Evolutionary conservation across 2,888 invertebrate species (phyloP), one percentile per base, ranked within the genome.

Genomic region (Epiblema foenella): DNA sequence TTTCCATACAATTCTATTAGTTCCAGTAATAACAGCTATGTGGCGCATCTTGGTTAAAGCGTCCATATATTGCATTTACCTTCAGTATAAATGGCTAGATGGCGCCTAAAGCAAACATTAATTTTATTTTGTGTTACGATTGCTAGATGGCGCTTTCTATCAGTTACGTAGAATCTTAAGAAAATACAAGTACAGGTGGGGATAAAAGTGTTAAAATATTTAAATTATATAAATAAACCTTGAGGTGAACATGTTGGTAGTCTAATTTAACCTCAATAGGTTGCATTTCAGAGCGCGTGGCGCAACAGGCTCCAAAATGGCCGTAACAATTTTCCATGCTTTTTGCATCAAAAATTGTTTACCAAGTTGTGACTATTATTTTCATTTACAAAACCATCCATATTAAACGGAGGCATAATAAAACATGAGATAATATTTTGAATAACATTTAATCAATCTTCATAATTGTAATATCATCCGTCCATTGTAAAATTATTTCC

Each of bases 361-460:
- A 24, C 4, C 24, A 24, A 24, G 24, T 3, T 24, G 24, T 24
- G 24, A 24, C 24, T 24, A 24, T 4, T 24, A 24, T 24, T 24
- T 24, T 24, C 24, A 4, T 24, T 24, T 24, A 1, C 4, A 24
- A 24, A 24, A 24, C 4, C 1, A 33, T 5, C 4, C 1, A 33
- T 5, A 33, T 5, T 33, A 8, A 7, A 8, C n/a, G n/a, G 46
- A 46, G 46, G 46, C 1, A n/a, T 54, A 33, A 52, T 60, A 39
- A 56, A 17, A 20, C 11, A 17, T 20, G 17, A 24, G 11, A 51
- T 51, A 24, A 64, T 51, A 63, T 51, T 69, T 69, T 63, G 57
- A 64, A 58, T 63, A 39, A 58, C 63, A 57, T 58, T 69, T 64
- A 42, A 64, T 64, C 39, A 51, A 68, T 56, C 56, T 18, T 68